Base-by-base conservation (phyloP, 2,888 invertebrate genomes). In the Xylota segnis region DNA sequence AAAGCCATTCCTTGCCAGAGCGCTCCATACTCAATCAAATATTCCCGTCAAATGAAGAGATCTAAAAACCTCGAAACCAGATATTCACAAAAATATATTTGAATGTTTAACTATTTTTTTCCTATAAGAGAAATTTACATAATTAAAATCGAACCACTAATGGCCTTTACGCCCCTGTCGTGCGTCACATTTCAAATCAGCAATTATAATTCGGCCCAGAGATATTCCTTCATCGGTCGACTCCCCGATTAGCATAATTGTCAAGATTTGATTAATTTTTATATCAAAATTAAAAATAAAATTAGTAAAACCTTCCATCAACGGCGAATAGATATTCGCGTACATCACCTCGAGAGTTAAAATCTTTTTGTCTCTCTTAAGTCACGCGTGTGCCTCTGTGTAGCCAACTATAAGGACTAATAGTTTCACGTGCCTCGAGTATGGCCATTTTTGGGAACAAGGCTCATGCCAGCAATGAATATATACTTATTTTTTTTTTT, bases 351-450 rank as follows among this genome's bases (percentile, higher is more conserved):
- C 47, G 47, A 23, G 18, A 12, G 2, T 3, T 43, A 6, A 12
- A 27, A 18, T 10, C 2, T n/a, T n/a, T n/a, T n/a, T n/a, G n/a
- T n/a, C n/a, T 43, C 27, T 29, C 5, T 43, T 32, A 58, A 70
- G 12, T 16, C 23, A 40, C 70, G 71, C 71, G 47, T 78, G 54
- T 78, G 78, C 56, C 78, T 63, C 9, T 14, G 63, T 18, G 52
- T 29, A 34, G 47, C 50, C 58, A 56, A 14, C 47, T 37, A 61
- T 47, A 65, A 86, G 76, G 86, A 82, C 76, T 86, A 86, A 86
- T 86, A 77, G 81, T 56, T 82, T 82, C 86, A 82, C 86, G 86
- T 86, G 86, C 82, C 81, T 50, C 63, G 77, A 52, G 71, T 56
- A 81, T 61, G 65, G 72, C 86, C 86, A 72, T 86, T 86, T 86